Conservation (phyloP, 2,113 vertebrate species). For the Glaucomys volans region DNA sequence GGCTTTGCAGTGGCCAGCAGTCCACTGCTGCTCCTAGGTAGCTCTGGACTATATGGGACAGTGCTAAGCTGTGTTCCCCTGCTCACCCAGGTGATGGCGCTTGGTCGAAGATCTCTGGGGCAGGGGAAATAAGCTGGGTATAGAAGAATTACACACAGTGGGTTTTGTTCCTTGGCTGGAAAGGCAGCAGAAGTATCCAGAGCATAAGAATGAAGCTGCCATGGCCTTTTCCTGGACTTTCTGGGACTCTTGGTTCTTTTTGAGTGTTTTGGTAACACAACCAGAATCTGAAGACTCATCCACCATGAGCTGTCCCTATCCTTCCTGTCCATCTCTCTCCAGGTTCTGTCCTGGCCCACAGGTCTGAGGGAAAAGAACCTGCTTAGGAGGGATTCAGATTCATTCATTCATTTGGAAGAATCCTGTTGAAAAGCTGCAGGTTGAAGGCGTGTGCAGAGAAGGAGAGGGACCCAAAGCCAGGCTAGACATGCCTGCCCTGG, state of each 20-base stretch:
- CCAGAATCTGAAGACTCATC: neutral
- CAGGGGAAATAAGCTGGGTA: neutral
- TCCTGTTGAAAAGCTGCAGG: neutral
- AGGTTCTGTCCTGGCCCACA: neutral
- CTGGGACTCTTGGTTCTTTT: neutral
- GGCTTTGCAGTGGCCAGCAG: neutral
- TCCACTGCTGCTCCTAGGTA: neutral
- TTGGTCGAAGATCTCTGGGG: neutral
- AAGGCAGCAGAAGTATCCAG: too few relatives aligned
- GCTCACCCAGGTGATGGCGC: neutral
- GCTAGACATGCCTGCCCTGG: neutral
- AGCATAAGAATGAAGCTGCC: too few relatives aligned
- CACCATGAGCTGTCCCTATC: neutral
- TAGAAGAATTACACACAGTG: neutral
- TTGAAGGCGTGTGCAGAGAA: neutral
- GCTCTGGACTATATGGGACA: neutral
- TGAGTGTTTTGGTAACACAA: neutral
- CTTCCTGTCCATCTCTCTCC: neutral
- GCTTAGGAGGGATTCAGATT: too few relatives aligned
- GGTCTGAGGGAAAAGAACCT: neutral
- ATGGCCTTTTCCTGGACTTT: neutral
- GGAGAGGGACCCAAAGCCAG: neutral
- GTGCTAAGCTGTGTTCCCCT: neutral
- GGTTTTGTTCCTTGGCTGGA: neutral
- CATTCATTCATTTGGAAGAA: neutral